These are phyloP conservation scores for Leptoteleia sp. DNA, from an alignment of 1,140 invertebrate species.

Conservation along the genomic window DNA sequence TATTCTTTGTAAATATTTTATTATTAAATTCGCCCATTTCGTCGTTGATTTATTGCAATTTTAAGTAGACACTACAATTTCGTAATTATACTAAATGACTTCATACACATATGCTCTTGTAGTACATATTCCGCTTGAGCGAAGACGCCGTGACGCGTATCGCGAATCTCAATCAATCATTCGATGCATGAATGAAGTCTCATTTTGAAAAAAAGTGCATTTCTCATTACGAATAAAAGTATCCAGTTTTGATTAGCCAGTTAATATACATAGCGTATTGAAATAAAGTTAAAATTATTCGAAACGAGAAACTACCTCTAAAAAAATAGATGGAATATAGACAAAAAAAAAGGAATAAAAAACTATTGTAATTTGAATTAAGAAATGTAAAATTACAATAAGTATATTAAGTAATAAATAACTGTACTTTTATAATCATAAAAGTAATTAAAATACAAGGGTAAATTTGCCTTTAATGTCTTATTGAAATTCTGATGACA, in stretches of 20 bases:
- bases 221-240: slow-evolving; percentile 28
- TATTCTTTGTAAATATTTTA: slow-evolving; percentile 29
- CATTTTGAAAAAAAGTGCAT: slow-evolving; percentile 22
- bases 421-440: too few relatives aligned
- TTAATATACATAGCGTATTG: too few relatives aligned
- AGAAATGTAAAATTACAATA: too few relatives aligned
- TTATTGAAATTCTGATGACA: too few relatives aligned
- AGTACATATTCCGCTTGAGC: not conserved
- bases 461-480: too few relatives aligned
- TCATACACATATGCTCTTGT: slow-evolving; percentile 30
- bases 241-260: too few relatives aligned
- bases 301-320: too few relatives aligned
- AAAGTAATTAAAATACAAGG: too few relatives aligned
- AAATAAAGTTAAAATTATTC: slow-evolving; percentile 35
- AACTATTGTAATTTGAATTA: too few relatives aligned
- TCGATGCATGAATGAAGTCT: slow-evolving; percentile 26
- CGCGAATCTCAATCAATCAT: slow-evolving; percentile 24
- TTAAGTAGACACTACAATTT: slow-evolving; percentile 35
- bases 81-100: slow-evolving; percentile 48
- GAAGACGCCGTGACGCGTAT: slow-evolving; percentile 1
- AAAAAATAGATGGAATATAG: too few relatives aligned
- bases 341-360: too few relatives aligned
- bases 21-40: slow-evolving; percentile 21
- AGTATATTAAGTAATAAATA: too few relatives aligned
- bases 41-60: slow-evolving; percentile 30